Percentiles rank a stretch among this genome's conserved stretches.
phyloP scores from a whole-genome alignment of 2,113 vertebrate genomes.

The Steatornis caripensis region DNA sequence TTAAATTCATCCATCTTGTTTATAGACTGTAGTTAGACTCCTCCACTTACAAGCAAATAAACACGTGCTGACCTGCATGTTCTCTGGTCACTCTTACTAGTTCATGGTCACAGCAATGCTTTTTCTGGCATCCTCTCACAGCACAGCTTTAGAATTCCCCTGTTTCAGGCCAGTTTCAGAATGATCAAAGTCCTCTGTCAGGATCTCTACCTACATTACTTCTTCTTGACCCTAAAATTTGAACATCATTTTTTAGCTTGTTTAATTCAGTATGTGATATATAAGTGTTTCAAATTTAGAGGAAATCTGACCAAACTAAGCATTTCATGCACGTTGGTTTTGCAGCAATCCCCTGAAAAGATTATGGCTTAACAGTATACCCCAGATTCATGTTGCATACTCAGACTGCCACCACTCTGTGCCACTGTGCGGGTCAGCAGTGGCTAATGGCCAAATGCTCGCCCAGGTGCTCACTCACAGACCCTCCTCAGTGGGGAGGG shows the following conservation, averaged over 20 bases:
- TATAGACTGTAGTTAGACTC: neutral
- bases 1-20: neutral
- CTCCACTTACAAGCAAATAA: neutral
- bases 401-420: neutral
- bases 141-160: neutral
- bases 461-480: neutral
- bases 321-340: neutral
- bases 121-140: neutral
- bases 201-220: neutral
- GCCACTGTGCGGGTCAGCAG: neutral
- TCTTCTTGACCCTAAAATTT: neutral
- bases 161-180: neutral
- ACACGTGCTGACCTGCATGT: neutral
- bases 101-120: neutral
- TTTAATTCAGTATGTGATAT: neutral
- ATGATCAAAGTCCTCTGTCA: neutral
- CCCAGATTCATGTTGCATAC: neutral
- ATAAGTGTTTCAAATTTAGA: neutral
- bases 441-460: neutral
- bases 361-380: neutral
- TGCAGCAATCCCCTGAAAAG: neutral
- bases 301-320: neutral
- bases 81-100: neutral
- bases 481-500: neutral
- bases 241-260: neutral